A percentile compares a stretch with the other conserved stretches of the same genome.
These are phyloP conservation scores for Drosophila peninsularis DNA, from an alignment of 2,888 invertebrate species.

Conservation along the genomic window DNA sequence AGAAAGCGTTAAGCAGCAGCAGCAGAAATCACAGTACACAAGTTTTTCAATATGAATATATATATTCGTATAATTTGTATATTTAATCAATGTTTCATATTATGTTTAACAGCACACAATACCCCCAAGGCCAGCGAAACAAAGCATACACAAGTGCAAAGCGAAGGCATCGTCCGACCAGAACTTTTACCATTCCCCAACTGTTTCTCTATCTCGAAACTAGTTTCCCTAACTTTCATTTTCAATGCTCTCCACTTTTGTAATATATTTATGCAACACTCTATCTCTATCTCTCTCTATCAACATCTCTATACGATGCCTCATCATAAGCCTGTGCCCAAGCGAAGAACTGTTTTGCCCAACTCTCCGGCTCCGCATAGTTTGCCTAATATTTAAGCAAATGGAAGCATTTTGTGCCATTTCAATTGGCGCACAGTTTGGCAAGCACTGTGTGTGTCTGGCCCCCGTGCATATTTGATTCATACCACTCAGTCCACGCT, in stretches of 20 bases:
- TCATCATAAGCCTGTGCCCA: constrained; percentile 30
- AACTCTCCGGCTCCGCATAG: constrained; percentile 37
- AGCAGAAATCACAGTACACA: constrained; percentile 31
- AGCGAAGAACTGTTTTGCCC: constrained; percentile 54
- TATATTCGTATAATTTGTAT: constrained; percentile 33
- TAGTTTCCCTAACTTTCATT: constrained; percentile 28
- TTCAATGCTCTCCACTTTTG: constrained; percentile 70
- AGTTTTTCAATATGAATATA: constrained; percentile 25
- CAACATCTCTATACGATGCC: constrained; percentile 32
- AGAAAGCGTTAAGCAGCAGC: constrained; percentile 33
- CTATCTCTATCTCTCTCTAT: not conserved
- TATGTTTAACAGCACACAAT: constrained; percentile 18
- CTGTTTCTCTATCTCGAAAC: constrained; percentile 9
- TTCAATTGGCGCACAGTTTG: constrained; percentile 58
- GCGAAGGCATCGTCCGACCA: constrained; percentile 31
- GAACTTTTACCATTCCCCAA: constrained; percentile 22
- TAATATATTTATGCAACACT: constrained; percentile 77
- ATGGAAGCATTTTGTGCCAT: constrained; percentile 65
- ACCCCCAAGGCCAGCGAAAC: constrained; percentile 7
- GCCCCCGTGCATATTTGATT: constrained; percentile 72
- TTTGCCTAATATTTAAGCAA: constrained; percentile 73
- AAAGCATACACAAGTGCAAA: constrained; percentile 5
- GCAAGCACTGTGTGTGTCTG: constrained; percentile 23
- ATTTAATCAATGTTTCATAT: constrained; percentile 44
- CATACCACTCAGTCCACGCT: constrained; percentile 59